Evolutionary conservation across 1,140 invertebrate genomes (phyloP).

Genomic region (Ruditapes philippinarum): DNA sequence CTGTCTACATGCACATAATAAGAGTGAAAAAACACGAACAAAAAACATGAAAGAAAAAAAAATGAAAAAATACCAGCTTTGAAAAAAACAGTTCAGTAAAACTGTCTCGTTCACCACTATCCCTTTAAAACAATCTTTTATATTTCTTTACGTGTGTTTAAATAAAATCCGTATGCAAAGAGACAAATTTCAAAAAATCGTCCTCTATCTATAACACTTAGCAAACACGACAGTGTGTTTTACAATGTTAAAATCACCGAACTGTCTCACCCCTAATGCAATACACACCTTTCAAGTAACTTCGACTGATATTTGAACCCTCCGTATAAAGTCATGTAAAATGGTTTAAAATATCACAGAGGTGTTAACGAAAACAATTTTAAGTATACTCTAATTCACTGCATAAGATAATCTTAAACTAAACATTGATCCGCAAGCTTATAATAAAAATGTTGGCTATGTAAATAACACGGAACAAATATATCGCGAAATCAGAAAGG

Average conservation of each 20-base stretch:
- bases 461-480: conserved; percentile 38
- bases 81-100: too few relatives aligned
- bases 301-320: conserved; percentile 43
- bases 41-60: too few relatives aligned
- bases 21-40: too few relatives aligned
- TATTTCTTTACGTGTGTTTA: too few relatives aligned
- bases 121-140: too few relatives aligned
- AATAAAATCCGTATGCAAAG: background rate
- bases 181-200: background rate
- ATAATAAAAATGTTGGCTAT: conserved; percentile 56
- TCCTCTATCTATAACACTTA: background rate
- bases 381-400: conserved; percentile 32
- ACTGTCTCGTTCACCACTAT: too few relatives aligned
- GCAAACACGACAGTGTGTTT: background rate
- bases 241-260: background rate
- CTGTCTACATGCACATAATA: too few relatives aligned
- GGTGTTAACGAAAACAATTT: conserved; percentile 47
- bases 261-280: background rate
- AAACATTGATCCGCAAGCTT: conserved; percentile 44
- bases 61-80: too few relatives aligned
- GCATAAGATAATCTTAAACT: conserved; percentile 50
- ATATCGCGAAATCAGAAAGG: conserved; percentile 54
- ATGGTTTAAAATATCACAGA: background rate
- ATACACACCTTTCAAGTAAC: conserved; percentile 24
- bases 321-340: conserved; percentile 1